phyloP scores from a whole-genome alignment of 2,797 vertebrate genomes.

The Hoplostethus atlanticus region DNA sequence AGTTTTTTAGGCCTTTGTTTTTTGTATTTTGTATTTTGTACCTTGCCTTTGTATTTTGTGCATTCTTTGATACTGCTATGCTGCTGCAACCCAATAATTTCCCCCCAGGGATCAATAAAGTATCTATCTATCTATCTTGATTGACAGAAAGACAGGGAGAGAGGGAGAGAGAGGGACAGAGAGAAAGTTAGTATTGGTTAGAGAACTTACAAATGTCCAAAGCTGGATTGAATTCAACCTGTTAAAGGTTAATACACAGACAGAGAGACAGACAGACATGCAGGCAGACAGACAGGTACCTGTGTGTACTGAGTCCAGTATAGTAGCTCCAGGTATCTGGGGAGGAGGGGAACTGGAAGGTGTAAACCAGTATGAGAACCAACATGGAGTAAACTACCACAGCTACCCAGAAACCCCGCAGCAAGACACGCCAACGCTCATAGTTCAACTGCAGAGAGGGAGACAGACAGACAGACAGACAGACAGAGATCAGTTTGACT shows the following conservation, averaged over 20 bases:
- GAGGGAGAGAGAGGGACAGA: background rate
- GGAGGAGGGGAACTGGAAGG: slow-evolving; percentile 95
- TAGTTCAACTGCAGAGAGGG: slow-evolving; percentile 89
- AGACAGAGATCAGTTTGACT: background rate
- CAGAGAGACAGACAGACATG: background rate
- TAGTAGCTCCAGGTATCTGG: slow-evolving; percentile 92
- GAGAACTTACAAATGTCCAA: too few relatives aligned
- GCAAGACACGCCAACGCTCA: slow-evolving; percentile 92
- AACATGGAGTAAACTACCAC: slow-evolving; percentile 97
- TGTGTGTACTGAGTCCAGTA: slow-evolving; percentile 89
- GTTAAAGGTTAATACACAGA: too few relatives aligned
- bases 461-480: slow-evolving; percentile 1
- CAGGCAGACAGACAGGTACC: slow-evolving; percentile 74
- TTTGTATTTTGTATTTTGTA: too few relatives aligned
- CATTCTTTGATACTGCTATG: too few relatives aligned
- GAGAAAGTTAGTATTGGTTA: background rate
- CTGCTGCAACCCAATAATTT: too few relatives aligned
- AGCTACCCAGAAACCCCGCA: slow-evolving; percentile 97
- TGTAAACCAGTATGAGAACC: slow-evolving; percentile 95
- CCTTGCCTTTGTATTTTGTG: too few relatives aligned
- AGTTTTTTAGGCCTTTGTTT: too few relatives aligned
- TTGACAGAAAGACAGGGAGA: background rate
- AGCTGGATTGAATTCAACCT: too few relatives aligned
- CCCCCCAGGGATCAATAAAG: too few relatives aligned
- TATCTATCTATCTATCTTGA: too few relatives aligned